Evolutionary conservation across 2,797 vertebrate species (phyloP), one percentile per base, ranked within the genome.

Genomic region (Sebastes minor): DNA sequence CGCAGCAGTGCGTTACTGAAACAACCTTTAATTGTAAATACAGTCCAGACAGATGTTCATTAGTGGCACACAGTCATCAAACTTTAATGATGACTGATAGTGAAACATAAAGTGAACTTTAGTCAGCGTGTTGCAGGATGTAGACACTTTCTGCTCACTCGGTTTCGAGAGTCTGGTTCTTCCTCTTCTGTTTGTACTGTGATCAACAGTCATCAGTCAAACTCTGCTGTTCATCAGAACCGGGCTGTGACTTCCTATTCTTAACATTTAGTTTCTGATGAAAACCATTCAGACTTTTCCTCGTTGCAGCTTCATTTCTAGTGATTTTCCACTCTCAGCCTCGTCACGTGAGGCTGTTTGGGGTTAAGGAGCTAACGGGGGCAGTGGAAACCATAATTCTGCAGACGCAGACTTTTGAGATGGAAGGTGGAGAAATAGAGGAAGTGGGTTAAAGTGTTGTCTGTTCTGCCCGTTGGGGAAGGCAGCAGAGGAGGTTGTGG

Each of bases 401-500:
- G 71, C 82, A 82, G 27, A 67, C 7, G 38, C 18, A 66, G 55
- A 22, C 59, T 22, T 71, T 49, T 53, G 53, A 49, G 20, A n/a
- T 70, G 49, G 52, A 65, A 53, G 69, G 61, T 72, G 55, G 52
- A 28, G 63, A 70, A 67, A 59, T 2, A 22, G 46, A 61, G 78
- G 81, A 89, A 76, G 78, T 72, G 70, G 52, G 59, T 22, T 22
- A 1, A 6, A 14, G 28, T 2, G 49, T n/a, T 22, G 8, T 30
- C 42, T 46, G 52, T 46, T 30, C 30, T 59, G 64, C 27, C 33
- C 18, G 2, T 11, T 28, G 22, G 1, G 30, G 56, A 4, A 33
- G 10, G 27, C 5, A 38, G 13, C 35, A 27, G 32, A 35, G n/a
- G 16, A 23, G 52, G 7, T 6, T 62, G 60, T 35, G 27, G 22